Percentiles rank a stretch among this genome's conserved stretches.
phyloP scores from a whole-genome alignment of 2,888 invertebrate genomes.

The Orthosia cruda region DNA sequence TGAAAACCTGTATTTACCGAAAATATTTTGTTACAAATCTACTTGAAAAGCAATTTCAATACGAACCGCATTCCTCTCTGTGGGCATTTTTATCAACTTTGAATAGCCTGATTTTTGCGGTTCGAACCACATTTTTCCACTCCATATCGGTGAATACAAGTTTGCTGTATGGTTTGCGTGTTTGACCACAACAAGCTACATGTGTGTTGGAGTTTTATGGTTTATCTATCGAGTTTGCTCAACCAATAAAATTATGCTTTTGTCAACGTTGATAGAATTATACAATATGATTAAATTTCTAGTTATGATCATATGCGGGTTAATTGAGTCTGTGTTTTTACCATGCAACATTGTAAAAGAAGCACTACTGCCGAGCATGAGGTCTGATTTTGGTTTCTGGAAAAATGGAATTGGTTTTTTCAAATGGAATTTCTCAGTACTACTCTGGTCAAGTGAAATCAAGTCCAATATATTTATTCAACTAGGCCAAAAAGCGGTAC shows the following conservation, averaged over 20 bases:
- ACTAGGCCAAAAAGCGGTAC: too few species aligned
- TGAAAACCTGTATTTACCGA: not conserved
- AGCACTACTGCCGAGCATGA: too few species aligned
- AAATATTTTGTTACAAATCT: conserved; percentile 14
- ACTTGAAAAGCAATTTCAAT: conserved; percentile 32
- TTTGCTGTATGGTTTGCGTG: not conserved
- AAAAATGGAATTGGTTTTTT: too few species aligned
- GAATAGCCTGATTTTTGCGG: conserved; percentile 14
- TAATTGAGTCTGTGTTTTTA: too few species aligned
- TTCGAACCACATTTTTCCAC: conserved; percentile 12
- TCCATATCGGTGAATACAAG: not conserved
- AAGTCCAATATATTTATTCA: too few species aligned
- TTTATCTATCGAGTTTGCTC: too few species aligned
- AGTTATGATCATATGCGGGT: too few species aligned
- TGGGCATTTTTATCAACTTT: conserved; percentile 8
- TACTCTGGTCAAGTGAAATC: too few species aligned
- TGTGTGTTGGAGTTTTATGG: not conserved
- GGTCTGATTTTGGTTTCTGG: too few species aligned
- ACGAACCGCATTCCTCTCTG: conserved; percentile 6
- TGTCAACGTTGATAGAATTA: not conserved
- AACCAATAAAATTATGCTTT: not conserved
- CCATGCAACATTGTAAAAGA: too few species aligned
- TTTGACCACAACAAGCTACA: not conserved
- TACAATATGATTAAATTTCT: too few species aligned
- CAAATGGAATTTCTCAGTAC: too few species aligned